These are phyloP conservation scores for Mus caroli DNA, from an alignment of 2,797 vertebrate genomes.

Conservation along the genomic window DNA sequence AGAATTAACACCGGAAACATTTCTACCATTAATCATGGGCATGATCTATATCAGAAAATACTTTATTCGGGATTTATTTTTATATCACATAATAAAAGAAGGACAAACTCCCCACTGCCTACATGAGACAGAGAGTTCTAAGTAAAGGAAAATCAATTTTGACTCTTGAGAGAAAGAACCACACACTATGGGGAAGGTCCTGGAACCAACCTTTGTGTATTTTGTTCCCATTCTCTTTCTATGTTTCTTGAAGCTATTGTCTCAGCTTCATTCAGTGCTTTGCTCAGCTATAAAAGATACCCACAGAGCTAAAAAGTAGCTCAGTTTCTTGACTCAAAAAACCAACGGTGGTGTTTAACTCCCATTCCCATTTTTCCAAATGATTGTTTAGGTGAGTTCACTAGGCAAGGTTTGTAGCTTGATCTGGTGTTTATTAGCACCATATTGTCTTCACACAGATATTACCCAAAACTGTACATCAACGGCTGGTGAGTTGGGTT, in stretches of 20 bases:
- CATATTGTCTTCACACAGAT: too few species aligned
- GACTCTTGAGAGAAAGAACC: conserved; percentile 11
- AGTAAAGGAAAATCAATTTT: conserved; percentile 60
- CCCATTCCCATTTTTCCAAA: background rate
- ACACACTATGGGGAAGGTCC: background rate
- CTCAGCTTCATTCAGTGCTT: conserved; percentile 49
- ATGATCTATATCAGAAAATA: conserved; percentile 63
- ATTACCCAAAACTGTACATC: rapidly evolving
- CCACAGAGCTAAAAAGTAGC: conserved; percentile 51
- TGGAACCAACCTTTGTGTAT: conserved; percentile 30
- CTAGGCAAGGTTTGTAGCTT: background rate
- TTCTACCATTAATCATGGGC: conserved; percentile 28
- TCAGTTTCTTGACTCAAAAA: conserved; percentile 38
- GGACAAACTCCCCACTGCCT: background rate
- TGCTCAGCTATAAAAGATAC: background rate
- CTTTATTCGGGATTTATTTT: background rate
- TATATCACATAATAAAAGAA: conserved; percentile 5
- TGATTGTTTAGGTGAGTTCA: conserved; percentile 16
- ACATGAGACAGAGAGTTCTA: conserved; percentile 38
- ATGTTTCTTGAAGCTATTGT: conserved; percentile 49
- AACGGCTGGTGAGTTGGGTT: background rate
- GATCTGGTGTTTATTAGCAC: background rate
- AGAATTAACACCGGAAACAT: background rate
- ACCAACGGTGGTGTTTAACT: background rate
- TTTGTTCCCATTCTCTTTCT: background rate